Base-by-base conservation (phyloP, 2,888 invertebrate genomes). In the Caenorhabditis sinica region DNA sequence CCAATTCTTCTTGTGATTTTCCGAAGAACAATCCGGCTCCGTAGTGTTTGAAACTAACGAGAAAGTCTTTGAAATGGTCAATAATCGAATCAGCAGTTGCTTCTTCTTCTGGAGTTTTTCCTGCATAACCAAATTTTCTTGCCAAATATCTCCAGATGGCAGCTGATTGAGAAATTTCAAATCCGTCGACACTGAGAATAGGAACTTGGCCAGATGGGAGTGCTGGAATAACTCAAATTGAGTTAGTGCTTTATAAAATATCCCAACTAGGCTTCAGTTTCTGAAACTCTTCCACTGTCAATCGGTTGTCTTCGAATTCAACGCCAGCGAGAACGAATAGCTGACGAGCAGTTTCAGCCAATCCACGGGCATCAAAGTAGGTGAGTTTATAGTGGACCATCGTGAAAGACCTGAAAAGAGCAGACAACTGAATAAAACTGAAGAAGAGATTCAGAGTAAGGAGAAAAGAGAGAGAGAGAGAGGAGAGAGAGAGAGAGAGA, bases 331-430 rank as follows among this genome's bases (percentile, higher is more conserved):
- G 45, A 6, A 40, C n/a, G 25, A 75, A 75, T 17, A 75, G 33
- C 28, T 75, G 75, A 30, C 75, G 65, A 30, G 56, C 17, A 8
- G 49, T 49, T 40, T 81, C 81, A 17, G 45, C 81, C n/a, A 74
- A 40, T 36, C 81, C 81, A 20, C 81, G 73, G 25, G 65, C 65
- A 60, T 81, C 68, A 43, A 81, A 81, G 68, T 74, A 81, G 3
- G 61, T 81, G 17, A 81, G 33, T 61, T 79, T 69, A 30, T 79
- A 79, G 20, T 79, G 77, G 43, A 79, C 71, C 77, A 79, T 79
- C 13, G 30, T 28, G 25, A 40, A 58, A 45, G 15, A 2, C 1
- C 40, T 17, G 49, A n/a, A 17, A n/a, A 20, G 20, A 23, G 11
- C 20, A 9, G 33, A 1, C 6, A 40, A 20, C n/a, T 36, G n/a